Evolutionary conservation across 2,888 invertebrate genomes (phyloP), one percentile per base, ranked within the genome.

Genomic region (Torymus texanus): DNA sequence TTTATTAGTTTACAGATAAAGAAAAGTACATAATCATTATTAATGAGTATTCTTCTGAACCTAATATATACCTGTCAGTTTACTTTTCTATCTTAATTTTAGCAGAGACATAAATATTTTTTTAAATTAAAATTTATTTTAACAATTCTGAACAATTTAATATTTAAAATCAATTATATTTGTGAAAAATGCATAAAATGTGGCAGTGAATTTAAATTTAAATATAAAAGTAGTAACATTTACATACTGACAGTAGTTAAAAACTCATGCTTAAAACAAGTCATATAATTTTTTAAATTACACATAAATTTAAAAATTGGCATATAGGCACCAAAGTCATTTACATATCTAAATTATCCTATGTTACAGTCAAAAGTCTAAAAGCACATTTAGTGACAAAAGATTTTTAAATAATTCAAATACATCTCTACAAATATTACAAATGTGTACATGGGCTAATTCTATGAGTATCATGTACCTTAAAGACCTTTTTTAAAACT

Each of bases 401-500:
- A 62, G 16, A 58, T 77, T 53, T 61, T 63, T 70, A 65, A 68
- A 63, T n/a, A 65, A 73, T 72, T 65, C 41, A 76, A 55, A 62
- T 66, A 78, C 50, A 75, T 72, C 71, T 74, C 59, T 77, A 77
- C 55, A 75, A 75, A 75, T 74, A 74, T 65, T 77, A 77, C 65
- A 75, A 62, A 16, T 61, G 24, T 59, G 50, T 58, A 75, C 24
- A 81, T 24, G 78, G 59, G 68, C 53, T 66, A 67, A 58, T 51
- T 66, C 21, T 12, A 71, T 61, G 75, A 78, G 78, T 71, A 78
- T 78, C 78, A 75, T 81, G 81, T 78, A 78, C 78, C 81, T 71
- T 11, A 29, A 65, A 18, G 21, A 13, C 21, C 18, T 55, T 62
- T 67, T 51, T 11, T 55, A 61, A 71, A 70, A 18, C 11, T 14